phyloP scores from a whole-genome alignment of 2,888 invertebrate genomes.

The Cyclophora punctaria region DNA sequence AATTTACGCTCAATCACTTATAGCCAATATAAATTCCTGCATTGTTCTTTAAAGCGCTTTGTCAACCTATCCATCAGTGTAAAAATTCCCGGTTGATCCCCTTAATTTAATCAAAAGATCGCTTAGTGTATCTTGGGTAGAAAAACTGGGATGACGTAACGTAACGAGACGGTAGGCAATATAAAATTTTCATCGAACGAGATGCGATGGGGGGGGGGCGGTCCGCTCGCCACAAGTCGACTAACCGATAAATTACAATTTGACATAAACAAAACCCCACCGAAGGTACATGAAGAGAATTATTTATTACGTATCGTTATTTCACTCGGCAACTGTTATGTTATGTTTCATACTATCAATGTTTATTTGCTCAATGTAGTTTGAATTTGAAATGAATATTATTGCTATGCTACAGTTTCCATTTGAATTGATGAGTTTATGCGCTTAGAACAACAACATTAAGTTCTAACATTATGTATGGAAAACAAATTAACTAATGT shows the following conservation, averaged over 20 bases:
- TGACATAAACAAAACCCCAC: constrained; percentile 70
- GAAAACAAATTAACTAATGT: too few relatives aligned
- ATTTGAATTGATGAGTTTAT: too few relatives aligned
- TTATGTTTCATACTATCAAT: not conserved
- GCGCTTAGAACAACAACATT: too few relatives aligned
- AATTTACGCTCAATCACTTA: constrained; percentile 66
- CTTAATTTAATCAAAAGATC: constrained; percentile 75
- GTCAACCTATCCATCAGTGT: constrained; percentile 73
- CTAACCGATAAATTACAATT: constrained; percentile 72
- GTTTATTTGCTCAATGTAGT: too few relatives aligned
- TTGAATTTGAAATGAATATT: too few relatives aligned
- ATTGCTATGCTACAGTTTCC: too few relatives aligned
- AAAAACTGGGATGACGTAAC: constrained; percentile 67
- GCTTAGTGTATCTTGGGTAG: constrained; percentile 66
- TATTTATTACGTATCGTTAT: constrained; percentile 47
- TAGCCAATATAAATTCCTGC: constrained; percentile 66
- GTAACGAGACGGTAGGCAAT: constrained; percentile 50
- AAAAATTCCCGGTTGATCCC: constrained; percentile 71
- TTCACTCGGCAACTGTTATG: constrained; percentile 2
- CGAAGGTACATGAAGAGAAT: constrained; percentile 56
- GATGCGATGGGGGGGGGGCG: constrained; percentile 33
- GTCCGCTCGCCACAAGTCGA: constrained; percentile 60
- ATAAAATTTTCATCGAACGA: constrained; percentile 68
- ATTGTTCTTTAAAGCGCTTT: constrained; percentile 65
- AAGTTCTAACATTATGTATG: too few relatives aligned